Evolutionary conservation across 1,140 invertebrate genomes (phyloP).

Genomic region (Calliopsis andreniformis): DNA sequence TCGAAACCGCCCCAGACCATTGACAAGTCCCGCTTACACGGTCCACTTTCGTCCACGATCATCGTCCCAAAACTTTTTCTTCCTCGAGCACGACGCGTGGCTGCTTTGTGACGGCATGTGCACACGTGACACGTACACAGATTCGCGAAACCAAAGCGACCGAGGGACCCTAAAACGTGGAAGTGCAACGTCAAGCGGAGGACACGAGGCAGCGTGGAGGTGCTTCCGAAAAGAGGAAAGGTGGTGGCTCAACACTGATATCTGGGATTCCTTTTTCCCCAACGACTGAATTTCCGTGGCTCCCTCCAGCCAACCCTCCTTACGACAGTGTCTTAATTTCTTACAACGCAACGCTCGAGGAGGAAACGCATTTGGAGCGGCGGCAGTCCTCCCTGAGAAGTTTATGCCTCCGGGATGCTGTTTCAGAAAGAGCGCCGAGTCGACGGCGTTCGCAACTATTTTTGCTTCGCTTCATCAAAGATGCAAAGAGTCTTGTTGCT

Average conservation of each 20-base stretch:
- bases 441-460: not conserved
- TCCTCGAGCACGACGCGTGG: not conserved
- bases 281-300: constrained; percentile 35
- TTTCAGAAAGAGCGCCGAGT: not conserved
- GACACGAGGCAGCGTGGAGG: constrained; percentile 50
- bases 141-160: not conserved
- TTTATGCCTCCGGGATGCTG: constrained; percentile 18
- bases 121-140: not conserved
- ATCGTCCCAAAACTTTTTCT: constrained; percentile 53
- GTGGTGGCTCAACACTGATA: constrained; percentile 34
- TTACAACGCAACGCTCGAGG: constrained; percentile 33
- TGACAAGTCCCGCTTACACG: constrained; percentile 52
- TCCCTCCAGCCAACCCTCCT: not conserved
- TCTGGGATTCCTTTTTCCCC: constrained; percentile 60
- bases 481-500: constrained; percentile 1
- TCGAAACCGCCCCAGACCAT: constrained; percentile 47
- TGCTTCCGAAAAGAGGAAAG: constrained; percentile 31
- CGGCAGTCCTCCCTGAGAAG: not conserved
- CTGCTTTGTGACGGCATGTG: too few species aligned
- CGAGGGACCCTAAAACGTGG: too few species aligned
- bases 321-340: constrained; percentile 52
- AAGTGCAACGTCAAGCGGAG: constrained; percentile 30
- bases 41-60: constrained; percentile 47
- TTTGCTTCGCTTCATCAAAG: constrained; percentile 21
- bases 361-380: constrained; percentile 1